Evolutionary conservation across 2,113 vertebrate genomes (phyloP), one percentile per base, ranked within the genome.

Genomic region (Engystomops pustulosus): DNA sequence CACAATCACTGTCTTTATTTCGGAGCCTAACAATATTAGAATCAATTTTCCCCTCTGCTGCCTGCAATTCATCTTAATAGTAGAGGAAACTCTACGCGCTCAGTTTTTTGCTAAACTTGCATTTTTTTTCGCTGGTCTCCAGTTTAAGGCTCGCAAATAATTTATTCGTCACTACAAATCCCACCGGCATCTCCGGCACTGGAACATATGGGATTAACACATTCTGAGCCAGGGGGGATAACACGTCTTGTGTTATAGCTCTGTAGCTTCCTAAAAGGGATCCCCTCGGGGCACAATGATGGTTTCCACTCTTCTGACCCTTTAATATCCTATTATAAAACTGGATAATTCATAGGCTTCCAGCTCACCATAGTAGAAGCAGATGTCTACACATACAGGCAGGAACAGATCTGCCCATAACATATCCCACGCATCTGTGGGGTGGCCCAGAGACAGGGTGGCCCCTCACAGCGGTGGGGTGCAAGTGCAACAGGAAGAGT

Each of bases 31-130:
- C 72, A 78, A 84, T 84, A 77, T 84, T 84, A 84, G 44, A 84
- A 77, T 78, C 82, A 77, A 84, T 84, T 84, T 78, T 84, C 82
- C 47, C 60, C 58, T 76, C 74, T 25, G 38, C 38, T 55, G 74
- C 72, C 60, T 78, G 72, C 82, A 78, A 84, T 84, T 84, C 82
- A 84, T 84, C 72, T 84, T 84, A 77, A 84, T 78, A 68, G 72
- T 11, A 34, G 4, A 32, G 38, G 25, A 84, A 84, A 17, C 60
- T 55, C 74, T n/a, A n/a, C 32, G 25, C 49, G 60, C 44, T 67
- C 38, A 23, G 25, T 49, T 34, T 76, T 84, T 77, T 84, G 71
- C 81, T 67, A 76, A 83, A 83, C 60, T 38, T 76, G 81, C 81
- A 67, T 36, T 76, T 81, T 83, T 75, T 51, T 75, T 51, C 27